phyloP scores from a whole-genome alignment of 2,888 invertebrate species.

The Ecliptopera silaceata region DNA sequence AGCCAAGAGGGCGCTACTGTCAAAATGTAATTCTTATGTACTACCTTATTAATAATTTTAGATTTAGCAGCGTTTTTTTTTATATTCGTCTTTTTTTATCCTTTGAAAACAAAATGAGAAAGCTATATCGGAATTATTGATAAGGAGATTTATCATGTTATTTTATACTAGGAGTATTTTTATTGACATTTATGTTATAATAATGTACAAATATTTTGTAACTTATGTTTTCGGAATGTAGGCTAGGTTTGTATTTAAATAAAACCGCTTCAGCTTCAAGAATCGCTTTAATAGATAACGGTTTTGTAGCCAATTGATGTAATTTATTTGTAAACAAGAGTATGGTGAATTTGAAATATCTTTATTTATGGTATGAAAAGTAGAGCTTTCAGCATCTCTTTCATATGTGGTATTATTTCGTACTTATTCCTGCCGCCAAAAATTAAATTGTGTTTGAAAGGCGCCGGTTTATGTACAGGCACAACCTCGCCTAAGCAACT shows the following conservation, averaged over 20 bases:
- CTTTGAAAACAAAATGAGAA: neutral
- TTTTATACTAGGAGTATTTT: conserved; percentile 16
- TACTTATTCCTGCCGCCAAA: too few species aligned
- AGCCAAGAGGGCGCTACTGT: neutral
- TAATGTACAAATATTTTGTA: conserved; percentile 43
- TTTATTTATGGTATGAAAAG: neutral
- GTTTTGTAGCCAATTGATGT: conserved; percentile 22
- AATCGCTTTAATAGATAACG: conserved; percentile 34
- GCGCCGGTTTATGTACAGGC: too few species aligned
- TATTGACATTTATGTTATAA: conserved; percentile 27
- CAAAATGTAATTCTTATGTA: neutral
- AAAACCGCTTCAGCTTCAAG: conserved; percentile 44
- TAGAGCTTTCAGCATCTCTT: too few species aligned
- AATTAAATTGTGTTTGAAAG: too few species aligned
- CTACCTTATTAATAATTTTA: neutral
- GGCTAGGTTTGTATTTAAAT: conserved; percentile 44
- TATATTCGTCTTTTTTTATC: neutral
- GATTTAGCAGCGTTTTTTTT: neutral
- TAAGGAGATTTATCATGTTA: conserved; percentile 1
- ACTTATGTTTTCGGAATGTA: conserved; percentile 42
- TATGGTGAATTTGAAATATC: conserved; percentile 30
- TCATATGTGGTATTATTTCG: too few species aligned
- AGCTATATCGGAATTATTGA: neutral
- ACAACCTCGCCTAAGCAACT: too few species aligned
- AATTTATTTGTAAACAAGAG: conserved; percentile 21